Base-by-base conservation (phyloP, 2,113 vertebrate species). In the Syrrhaptes paradoxus region DNA sequence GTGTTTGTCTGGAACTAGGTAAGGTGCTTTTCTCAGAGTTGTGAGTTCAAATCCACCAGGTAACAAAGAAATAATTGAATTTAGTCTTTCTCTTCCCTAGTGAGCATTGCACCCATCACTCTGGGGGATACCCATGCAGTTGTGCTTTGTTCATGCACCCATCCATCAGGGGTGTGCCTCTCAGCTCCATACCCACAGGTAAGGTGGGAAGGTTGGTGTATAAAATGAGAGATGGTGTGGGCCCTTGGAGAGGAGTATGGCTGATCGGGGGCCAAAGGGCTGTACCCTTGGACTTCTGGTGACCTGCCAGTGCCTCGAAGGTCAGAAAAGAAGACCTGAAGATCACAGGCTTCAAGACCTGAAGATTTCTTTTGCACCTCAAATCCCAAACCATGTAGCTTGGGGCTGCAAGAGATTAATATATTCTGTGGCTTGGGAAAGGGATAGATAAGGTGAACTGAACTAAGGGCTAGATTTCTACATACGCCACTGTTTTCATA, bases 191-290 rank as follows among this genome's bases (percentile, higher is more conserved):
- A 3, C 9, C 12, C 4, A 5, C 8, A 6, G 21, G 4, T n/a
- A 46, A 0, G 0, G 17, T 36, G 31, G 9, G 32, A 76, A 55
- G 11, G 10, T 11, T 74, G 4, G 7, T 31, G 4, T n/a, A 15
- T 32, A 62, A 29, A 70, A 46, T 54, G 32, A 24, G 20, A 75
- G 29, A 38, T 3, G 7, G 1, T 28, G 15, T 51, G 9, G 20
- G 16, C 4, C 1, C 43, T 94, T 34, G 13, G 22, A 61, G 13
- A 34, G 11, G 19, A 87, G 2, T 2, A 2, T 29, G 14, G 12
- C 38, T 29, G 8, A 17, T 1, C 1, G 0, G 17, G 21, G 4
- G 4, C 9, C 15, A 43, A 31, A 52, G 4, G 2, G 1, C 13
- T 48, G 8, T 36, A 70, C 5, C 2, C 5, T 26, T 26, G 31